Evolutionary conservation across 2,797 vertebrate genomes (phyloP), one percentile per base, ranked within the genome.

Genomic region (Lagorchestes hirsutus): DNA sequence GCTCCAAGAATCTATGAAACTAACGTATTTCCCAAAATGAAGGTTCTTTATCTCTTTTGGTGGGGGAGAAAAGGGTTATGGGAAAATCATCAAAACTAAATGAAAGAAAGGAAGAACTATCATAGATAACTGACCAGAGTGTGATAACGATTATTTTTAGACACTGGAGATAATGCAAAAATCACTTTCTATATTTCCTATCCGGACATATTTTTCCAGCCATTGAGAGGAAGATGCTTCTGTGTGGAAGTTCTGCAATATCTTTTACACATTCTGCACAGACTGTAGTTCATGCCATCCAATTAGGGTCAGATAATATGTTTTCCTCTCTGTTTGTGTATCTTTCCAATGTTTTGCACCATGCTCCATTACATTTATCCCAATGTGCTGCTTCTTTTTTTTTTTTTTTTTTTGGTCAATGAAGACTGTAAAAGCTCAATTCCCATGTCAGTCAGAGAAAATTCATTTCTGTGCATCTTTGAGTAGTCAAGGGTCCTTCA

Each of bases 401-500:
- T 91, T 29, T 95, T 54, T 93, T 97, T 93, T 91, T n/a, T 95
- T 91, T 54, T 93, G 96, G 31, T 14, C 55, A 91, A 16, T 94
- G 93, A 67, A 11, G 27, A 34, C 34, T 29, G 1, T 57, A 54
- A 93, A 92, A 55, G 34, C 16, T 11, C 27, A 92, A 29, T 5
- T 12, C 94, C 14, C 58, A 50, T 3, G 28, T 8, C 16, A 59
- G 13, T 95, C 59, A 93, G 92, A 94, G 57, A 82, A 97, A 96
- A 95, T 12, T 95, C 90, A 93, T 93, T 94, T 96, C 55, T 91
- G n/a, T 94, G 57, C 40, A 92, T 92, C 58, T 90, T 62, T 11
- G 40, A 57, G 14, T 46, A 95, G 62, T 46, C 90, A 91, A 90
- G 31, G 13, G 18, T 96, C 54, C n/a, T 93, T 93, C 58, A 16